Evolutionary conservation across 1,140 invertebrate species (phyloP).

Genomic region (Drosophila nasuta): DNA sequence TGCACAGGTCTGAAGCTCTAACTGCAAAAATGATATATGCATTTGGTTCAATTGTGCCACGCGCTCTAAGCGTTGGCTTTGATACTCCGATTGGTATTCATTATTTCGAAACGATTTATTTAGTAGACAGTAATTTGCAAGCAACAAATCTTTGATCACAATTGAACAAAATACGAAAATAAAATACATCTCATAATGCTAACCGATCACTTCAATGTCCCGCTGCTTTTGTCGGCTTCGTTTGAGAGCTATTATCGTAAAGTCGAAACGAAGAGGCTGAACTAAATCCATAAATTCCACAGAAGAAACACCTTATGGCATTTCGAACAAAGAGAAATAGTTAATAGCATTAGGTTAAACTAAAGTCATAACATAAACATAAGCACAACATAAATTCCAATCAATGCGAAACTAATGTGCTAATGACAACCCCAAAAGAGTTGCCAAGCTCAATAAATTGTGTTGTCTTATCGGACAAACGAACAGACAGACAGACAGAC

Average conservation of each 20-base stretch:
- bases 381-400: slow-evolving; percentile 77
- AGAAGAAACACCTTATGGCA: not conserved
- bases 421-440: slow-evolving; percentile 50
- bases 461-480: not conserved
- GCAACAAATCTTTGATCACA: not conserved
- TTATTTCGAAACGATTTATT: too few species aligned
- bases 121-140: too few species aligned
- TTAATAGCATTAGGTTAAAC: slow-evolving; percentile 59
- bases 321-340: slow-evolving; percentile 8
- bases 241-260: slow-evolving; percentile 2
- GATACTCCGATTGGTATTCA: slow-evolving; percentile 4
- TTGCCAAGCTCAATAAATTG: slow-evolving; percentile 55
- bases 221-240: not conserved
- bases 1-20: slow-evolving; percentile 22
- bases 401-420: slow-evolving; percentile 59
- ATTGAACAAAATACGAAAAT: not conserved
- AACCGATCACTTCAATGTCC: too few species aligned
- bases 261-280: slow-evolving; percentile 8
- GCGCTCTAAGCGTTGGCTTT: not conserved
- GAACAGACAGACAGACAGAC: slow-evolving; percentile 3
- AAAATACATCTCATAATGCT: too few species aligned
- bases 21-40: slow-evolving; percentile 25
- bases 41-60: slow-evolving; percentile 2
- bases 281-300: slow-evolving; percentile 35
- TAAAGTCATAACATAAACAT: slow-evolving; percentile 59